Base-by-base conservation (phyloP, 1,140 invertebrate species). In the Drosophila obscura region DNA sequence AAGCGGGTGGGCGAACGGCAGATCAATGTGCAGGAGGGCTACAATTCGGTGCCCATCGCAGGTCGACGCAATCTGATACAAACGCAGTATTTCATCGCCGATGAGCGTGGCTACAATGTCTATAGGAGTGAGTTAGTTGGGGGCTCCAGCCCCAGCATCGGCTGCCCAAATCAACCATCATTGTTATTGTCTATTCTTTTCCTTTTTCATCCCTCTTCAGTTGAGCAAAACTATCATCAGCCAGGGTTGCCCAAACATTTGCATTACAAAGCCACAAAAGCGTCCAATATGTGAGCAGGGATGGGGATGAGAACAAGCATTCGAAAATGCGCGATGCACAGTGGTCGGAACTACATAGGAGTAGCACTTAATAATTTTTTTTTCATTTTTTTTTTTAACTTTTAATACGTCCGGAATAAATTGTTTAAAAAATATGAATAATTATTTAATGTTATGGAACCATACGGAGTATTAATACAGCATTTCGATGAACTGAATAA, bases 21-120 rank as follows among this genome's bases (percentile, higher is more conserved):
- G 56, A 60, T 85, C 43, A 81, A 78, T 57, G 83, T 90, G 13
- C 83, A 90, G 59, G 80, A 90, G 62, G 88, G 88, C 41, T 90
- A 88, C 26, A 68, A 79, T n/a, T 85, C 88, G 1, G 61, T 88
- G 48, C 88, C 83, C 4, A 53, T 84, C 13, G 63, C 80, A 0
- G 77, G 80, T 0, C 56, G 51, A 2, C 55, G 13, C 5, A 65
- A 77, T 7, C 59, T 73, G 55, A 81, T 81, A 24, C 77, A 77
- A 45, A 90, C 88, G 16, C 59, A 84, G 19, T 81, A 82, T 55
- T 90, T 80, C 60, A 81, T 84, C 13, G 88, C 88, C 51, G 88
- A 90, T 44, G 83, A 90, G 48, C 68, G 73, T 35, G 88, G 88
- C 55, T 85, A 84, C 41, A 87, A 78, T 58, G 77, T 90, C n/a